Base-by-base conservation (phyloP, 92 coral and sea anemone genomes). In the Epizoanthus rinbou region DNA sequence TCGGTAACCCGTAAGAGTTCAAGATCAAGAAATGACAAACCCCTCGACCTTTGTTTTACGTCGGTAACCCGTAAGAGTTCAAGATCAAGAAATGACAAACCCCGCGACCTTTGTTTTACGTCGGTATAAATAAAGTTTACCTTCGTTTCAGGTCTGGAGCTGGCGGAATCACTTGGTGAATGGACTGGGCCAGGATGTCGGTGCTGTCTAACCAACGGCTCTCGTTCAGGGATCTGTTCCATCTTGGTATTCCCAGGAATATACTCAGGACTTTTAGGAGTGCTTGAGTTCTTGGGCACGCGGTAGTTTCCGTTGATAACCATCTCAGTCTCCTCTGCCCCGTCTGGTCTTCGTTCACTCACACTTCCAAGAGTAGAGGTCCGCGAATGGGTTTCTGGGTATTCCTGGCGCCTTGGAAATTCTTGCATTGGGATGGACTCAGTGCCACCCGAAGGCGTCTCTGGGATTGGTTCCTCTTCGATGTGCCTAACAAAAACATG, bases 321-420 rank as follows among this genome's bases (percentile, higher is more conserved):
- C 35, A 85, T 33, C 22, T 96, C 99, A 18, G 97, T 85, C 69
- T 91, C 94, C 76, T 96, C 99, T 60, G 99, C 99, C 43, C 99
- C 99, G 83, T 96, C 99, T 15, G 99, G 99, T 16, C 93, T 90
- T 39, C 99, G 91, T 62, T 96, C 99, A 75, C 91, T 86, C 59
- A 74, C 86, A 25, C 90, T 85, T 58, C 87, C 92, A n/a, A 78
- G 33, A 18, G 89, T 85, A 9, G 86, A 88, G 64, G 84, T 58
- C 86, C 80, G 89, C 43, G 91, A 94, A 69, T 83, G 94, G 43
- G 85, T 82, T 24, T 86, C 87, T 65, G 91, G 67, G 78, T 81
- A 76, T 17, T 85, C 94, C 75, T 85, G 87, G 10, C 91, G 90
- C 19, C 39, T 72, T 60, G 94, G 94, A 81, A 91, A 91, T 39